Base-by-base conservation (phyloP, 2,797 vertebrate genomes). In the Zalophus californianus region DNA sequence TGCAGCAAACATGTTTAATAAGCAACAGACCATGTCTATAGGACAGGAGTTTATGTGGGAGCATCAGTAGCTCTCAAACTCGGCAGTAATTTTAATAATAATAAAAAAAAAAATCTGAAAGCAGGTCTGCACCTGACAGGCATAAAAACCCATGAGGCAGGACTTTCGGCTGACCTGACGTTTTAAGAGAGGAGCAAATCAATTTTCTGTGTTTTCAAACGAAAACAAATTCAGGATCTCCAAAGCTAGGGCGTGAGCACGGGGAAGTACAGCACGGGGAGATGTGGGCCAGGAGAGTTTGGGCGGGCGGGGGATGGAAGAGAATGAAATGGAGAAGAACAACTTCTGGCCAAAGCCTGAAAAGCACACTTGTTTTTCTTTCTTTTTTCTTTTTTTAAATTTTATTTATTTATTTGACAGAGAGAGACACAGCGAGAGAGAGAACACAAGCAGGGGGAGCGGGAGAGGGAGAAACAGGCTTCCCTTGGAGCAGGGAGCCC, bases 41-140 rank as follows among this genome's bases (percentile, higher is more conserved):
- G 0, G 27, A 82, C 10, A 92, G 44, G 41, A 23, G 29, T 86
- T 93, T 85, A 78, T 5, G 2, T 50, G 38, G 41, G 58, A 38
- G 21, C 12, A 72, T 79, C 18, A 48, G 64, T 5, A 35, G 62
- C 66, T 85, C 86, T 95, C 85, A 20, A 62, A 87, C 18, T 68
- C 90, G 75, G 48, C 93, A 86, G 79, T 50, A 52, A 66, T 35
- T 97, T 89, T 50, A 89, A 86, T 95, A 96, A 95, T 80, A 38
- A 38, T 38, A 68, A 66, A 41, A 18, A 48, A 94, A 83, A 78
- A 68, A 66, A n/a, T 91, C 68, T 90, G 75, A 50, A 94, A 95
- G 79, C 7, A 21, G 68, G 84, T 29, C 23, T 62, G 79, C 1
- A 82, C 75, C 72, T 91, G 88, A 38, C 64, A 48, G 77, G 86